Evolutionary conservation across 2,888 invertebrate genomes (phyloP).

Genomic region (Cremastobaeus sp.): DNA sequence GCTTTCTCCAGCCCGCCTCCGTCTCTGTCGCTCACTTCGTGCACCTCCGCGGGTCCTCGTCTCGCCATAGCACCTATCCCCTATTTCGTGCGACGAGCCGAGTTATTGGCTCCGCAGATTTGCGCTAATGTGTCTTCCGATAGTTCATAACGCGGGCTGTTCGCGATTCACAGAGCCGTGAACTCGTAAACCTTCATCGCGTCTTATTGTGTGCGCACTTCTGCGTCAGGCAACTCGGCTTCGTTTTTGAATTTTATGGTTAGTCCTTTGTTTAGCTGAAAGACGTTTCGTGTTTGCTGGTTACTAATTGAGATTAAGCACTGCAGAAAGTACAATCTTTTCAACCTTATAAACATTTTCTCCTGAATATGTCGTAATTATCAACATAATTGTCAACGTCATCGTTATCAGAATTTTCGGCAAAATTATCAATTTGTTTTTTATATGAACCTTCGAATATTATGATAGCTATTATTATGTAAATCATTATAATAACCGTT

Average conservation of each 20-base stretch:
- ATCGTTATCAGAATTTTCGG: no score
- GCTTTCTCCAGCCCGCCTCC: conserved; percentile 26
- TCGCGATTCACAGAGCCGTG: conserved; percentile 67
- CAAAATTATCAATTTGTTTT: no score
- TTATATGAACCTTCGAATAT: no score
- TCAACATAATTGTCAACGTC: no score
- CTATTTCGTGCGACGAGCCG: conserved; percentile 66
- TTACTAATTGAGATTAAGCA: conserved; percentile 16
- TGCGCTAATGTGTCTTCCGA: conserved; percentile 76
- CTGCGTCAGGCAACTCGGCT: conserved; percentile 26
- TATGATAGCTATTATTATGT: no score
- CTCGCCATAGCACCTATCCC: conserved; percentile 36
- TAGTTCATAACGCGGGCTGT: conserved; percentile 70
- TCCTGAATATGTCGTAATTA: no score
- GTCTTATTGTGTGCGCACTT: conserved; percentile 38
- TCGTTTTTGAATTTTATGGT: conserved; percentile 34
- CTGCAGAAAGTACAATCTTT: no score
- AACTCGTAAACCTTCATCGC: conserved; percentile 66
- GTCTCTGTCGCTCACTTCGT: conserved; percentile 25
- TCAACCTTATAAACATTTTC: no score
- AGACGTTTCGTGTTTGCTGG: conserved; percentile 1
- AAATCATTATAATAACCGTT: no score
- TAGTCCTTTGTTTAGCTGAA: conserved; percentile 19
- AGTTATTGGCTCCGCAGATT: conserved; percentile 76
- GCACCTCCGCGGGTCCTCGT: neutral